Conservation (phyloP, 1,140 invertebrate genomes). For the Drosophila sproati region DNA sequence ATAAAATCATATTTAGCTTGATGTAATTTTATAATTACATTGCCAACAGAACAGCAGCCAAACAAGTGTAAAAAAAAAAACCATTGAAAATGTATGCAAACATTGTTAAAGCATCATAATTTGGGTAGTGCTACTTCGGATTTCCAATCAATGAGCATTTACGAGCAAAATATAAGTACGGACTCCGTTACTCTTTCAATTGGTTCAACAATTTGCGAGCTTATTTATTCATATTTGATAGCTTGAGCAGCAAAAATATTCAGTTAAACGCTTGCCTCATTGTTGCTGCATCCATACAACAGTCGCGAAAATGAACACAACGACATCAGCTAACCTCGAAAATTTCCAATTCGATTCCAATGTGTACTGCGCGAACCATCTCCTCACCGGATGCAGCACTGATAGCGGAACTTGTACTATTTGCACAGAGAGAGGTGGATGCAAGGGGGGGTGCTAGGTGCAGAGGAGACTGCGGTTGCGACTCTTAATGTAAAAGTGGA, state of each 20-base stretch:
- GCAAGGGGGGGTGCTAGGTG: neutral
- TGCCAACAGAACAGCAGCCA: too few species aligned
- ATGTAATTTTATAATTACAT: too few species aligned
- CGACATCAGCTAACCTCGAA: slow-evolving; percentile 32
- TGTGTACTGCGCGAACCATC: neutral
- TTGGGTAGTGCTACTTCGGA: neutral
- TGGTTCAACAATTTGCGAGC: neutral
- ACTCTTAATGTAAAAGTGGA: neutral
- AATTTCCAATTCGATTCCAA: slow-evolving; percentile 5
- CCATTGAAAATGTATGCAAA: too few species aligned
- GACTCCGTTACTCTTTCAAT: neutral
- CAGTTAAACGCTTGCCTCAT: slow-evolving; percentile 25
- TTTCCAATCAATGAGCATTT: neutral
- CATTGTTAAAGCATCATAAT: too few species aligned
- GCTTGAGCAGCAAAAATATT: slow-evolving; percentile 29
- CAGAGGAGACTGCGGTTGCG: neutral
- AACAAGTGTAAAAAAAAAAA: too few species aligned
- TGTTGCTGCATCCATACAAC: slow-evolving; percentile 18
- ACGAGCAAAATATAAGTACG: neutral
- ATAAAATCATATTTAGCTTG: too few species aligned
- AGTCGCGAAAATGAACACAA: slow-evolving; percentile 36
- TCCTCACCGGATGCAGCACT: slow-evolving; percentile 30
- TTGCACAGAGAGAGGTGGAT: neutral
- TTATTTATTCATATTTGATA: slow-evolving; percentile 47
- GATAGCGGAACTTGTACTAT: slow-evolving; percentile 46